These are phyloP conservation scores for Thereuonema tuberculata DNA, from an alignment of 1,140 invertebrate species.

Conservation along the genomic window DNA sequence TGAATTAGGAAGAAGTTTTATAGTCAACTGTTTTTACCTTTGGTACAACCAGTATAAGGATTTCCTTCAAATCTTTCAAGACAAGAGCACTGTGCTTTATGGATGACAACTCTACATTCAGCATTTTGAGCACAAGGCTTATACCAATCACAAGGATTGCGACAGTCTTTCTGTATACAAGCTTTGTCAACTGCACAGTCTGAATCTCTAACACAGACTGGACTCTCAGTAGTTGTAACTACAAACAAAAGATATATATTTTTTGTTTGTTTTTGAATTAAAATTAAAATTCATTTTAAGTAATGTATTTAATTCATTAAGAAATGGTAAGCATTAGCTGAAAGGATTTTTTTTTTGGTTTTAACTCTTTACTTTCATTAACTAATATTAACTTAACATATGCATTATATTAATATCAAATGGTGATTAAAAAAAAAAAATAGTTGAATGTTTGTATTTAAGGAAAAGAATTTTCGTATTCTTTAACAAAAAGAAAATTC, in stretches of 20 bases:
- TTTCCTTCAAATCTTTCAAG: slow-evolving; percentile 76
- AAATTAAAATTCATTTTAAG: too few relatives aligned
- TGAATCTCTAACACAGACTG: slow-evolving; percentile 25
- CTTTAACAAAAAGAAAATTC: background rate
- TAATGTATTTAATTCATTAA: too few relatives aligned
- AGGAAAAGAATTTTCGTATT: background rate
- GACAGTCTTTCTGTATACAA: slow-evolving; percentile 20
- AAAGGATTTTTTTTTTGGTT: too few relatives aligned
- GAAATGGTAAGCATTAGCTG: too few relatives aligned
- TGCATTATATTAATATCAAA: slow-evolving; percentile 46
- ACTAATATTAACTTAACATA: too few relatives aligned
- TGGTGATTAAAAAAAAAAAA: slow-evolving; percentile 55
- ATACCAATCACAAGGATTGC: slow-evolving; percentile 17
- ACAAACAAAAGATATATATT: too few relatives aligned
- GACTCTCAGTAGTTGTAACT: slow-evolving; percentile 42
- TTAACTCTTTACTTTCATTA: too few relatives aligned
- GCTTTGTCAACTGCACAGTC: slow-evolving; percentile 20
- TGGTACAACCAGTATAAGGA: slow-evolving; percentile 58
- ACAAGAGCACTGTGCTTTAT: slow-evolving; percentile 26
- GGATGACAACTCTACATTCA: slow-evolving; percentile 20
- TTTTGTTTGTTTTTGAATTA: too few relatives aligned
- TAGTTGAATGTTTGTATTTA: slow-evolving; percentile 42
- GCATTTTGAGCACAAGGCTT: slow-evolving; percentile 64
- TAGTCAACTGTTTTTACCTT: too few relatives aligned
- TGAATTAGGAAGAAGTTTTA: too few relatives aligned